A percentile compares a stretch with the other conserved stretches of the same genome.
These are phyloP conservation scores for Zootoca vivipara DNA, from an alignment of 2,113 vertebrate genomes.

Conservation along the genomic window DNA sequence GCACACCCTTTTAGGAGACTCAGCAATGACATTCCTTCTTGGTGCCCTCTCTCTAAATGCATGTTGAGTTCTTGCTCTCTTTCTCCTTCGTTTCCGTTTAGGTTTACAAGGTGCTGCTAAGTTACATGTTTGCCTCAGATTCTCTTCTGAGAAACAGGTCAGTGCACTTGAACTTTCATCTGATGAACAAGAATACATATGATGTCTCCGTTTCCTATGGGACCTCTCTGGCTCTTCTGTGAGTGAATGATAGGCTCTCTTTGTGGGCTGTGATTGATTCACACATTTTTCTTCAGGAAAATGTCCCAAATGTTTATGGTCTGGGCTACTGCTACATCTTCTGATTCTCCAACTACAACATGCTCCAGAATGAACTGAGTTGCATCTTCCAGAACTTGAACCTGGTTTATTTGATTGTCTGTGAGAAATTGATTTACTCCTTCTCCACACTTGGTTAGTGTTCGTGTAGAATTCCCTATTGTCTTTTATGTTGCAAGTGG, in stretches of 20 bases:
- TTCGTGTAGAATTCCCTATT: not conserved
- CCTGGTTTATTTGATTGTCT: slow-evolving; percentile 49
- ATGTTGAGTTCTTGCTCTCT: slow-evolving; percentile 43
- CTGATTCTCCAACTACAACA: slow-evolving; percentile 62
- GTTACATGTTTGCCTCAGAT: slow-evolving; percentile 4
- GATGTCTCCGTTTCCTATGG: slow-evolving; percentile 68
- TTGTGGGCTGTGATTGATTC: slow-evolving; percentile 66
- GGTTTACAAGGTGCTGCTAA: slow-evolving; percentile 46
- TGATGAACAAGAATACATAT: slow-evolving; percentile 64
- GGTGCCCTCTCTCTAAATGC: slow-evolving; percentile 10
- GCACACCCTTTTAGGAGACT: slow-evolving; percentile 35
- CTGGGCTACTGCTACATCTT: slow-evolving; percentile 46
- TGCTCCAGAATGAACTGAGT: slow-evolving; percentile 51
- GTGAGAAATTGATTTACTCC: slow-evolving; percentile 39
- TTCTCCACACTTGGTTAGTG: slow-evolving; percentile 45
- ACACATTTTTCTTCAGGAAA: slow-evolving; percentile 44
- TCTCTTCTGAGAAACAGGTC: slow-evolving; percentile 44
- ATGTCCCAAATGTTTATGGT: slow-evolving; percentile 50
- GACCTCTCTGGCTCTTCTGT: slow-evolving; percentile 64
- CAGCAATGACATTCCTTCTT: slow-evolving; percentile 35
- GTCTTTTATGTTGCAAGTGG: slow-evolving; percentile 14
- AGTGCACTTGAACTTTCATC: slow-evolving; percentile 63
- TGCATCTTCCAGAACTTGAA: slow-evolving; percentile 49
- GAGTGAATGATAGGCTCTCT: slow-evolving; percentile 72
- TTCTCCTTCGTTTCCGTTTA: slow-evolving; percentile 71